Base-by-base conservation (phyloP, 2,888 invertebrate genomes). In the Caenorhabditis sulstoni region DNA sequence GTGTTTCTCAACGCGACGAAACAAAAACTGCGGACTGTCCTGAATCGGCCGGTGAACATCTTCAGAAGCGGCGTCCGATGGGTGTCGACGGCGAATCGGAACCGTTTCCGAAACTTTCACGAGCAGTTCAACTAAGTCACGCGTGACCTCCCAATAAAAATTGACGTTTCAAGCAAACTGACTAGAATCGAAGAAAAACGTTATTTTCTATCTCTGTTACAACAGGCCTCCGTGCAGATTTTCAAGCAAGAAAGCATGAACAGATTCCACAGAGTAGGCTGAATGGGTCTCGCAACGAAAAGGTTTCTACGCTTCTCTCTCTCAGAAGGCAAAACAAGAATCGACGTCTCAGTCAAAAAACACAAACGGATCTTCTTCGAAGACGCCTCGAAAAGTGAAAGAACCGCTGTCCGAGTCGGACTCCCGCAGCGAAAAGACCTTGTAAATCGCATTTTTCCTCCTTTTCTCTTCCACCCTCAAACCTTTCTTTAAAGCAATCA, bases 21-120 rank as follows among this genome's bases (percentile, higher is more conserved):
- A 14, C 20, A 68, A 12, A 68, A 52, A 50, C 35, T 68, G 20
- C 68, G 68, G 11, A 35, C 29, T 0, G 12, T 68, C 12, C n/a
- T 68, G 35, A 59, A 41, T 44, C 70, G 70, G 8, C 70, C 70
- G 23, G 61, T 70, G 1, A 55, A 23, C 29, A 45, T 53, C 0
- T 18, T 70, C 23, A 50, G 47, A 22, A 61, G 59, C 47, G 61
- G 70, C 20, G 37, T 70, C 39, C 23, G 29, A 2, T 70, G 70
- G 70, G 37, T 70, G 29, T 29, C 29, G 29, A 5, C n/a, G n/a
- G n/a, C 29, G 29, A 3, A 29, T 29, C 29, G 29, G 29, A 29
- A 29, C 29, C 29, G 18, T 2, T 53, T 53, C 11, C 35, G 8
- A 9, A 53, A 53, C 18, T 53, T 53, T 35, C 37, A 53, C 12